These are phyloP conservation scores for Phataginus tricuspis DNA, from an alignment of 2,797 vertebrate species.

Conservation along the genomic window DNA sequence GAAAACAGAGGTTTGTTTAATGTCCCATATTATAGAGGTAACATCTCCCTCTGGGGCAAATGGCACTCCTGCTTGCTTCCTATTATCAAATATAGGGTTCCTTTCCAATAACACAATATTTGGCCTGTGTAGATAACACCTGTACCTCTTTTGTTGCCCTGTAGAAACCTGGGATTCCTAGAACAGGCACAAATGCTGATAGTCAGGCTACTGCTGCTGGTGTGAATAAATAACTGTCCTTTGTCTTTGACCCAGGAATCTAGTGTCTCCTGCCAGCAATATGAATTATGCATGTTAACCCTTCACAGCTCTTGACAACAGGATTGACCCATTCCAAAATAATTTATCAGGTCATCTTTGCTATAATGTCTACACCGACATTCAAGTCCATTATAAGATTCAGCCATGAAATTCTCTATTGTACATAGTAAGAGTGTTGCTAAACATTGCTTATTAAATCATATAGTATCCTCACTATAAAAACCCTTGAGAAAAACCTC, in stretches of 20 bases:
- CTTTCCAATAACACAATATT: not conserved
- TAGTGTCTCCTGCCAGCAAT: not conserved
- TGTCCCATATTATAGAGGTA: not conserved
- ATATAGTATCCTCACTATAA: not conserved
- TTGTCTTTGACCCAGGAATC: not conserved
- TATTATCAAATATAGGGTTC: not conserved
- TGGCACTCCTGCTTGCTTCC: not conserved
- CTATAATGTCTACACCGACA: not conserved
- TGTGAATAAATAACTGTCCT: not conserved
- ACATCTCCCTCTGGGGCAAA: not conserved
- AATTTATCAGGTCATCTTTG: constrained; percentile 27
- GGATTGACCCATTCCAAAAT: not conserved
- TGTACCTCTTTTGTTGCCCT: not conserved
- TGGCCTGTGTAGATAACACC: not conserved
- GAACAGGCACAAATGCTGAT: not conserved
- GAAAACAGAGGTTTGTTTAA: not conserved
- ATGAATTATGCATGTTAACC: not conserved
- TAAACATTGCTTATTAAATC: not conserved
- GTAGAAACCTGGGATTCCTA: not conserved
- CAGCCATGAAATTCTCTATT: not conserved
- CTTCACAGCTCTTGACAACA: constrained; percentile 4
- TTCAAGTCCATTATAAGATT: not conserved
- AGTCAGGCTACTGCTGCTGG: not conserved
- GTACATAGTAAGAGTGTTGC: not conserved
- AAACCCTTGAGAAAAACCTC: not conserved